Evolutionary conservation across 2,113 vertebrate genomes (phyloP).

Genomic region (Anhinga anhinga): DNA sequence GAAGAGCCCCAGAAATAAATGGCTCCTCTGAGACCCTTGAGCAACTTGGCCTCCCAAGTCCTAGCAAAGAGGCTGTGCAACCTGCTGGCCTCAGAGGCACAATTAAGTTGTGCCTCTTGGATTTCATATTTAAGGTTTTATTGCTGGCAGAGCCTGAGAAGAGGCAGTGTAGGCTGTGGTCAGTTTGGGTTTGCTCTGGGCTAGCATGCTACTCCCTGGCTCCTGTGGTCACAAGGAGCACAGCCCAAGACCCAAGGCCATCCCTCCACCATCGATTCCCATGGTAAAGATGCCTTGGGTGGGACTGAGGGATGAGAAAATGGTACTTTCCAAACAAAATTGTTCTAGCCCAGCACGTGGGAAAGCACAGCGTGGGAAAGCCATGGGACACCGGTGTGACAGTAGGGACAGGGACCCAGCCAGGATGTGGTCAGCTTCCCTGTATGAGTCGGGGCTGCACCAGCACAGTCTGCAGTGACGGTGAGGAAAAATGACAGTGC

Average conservation of each 20-base stretch:
- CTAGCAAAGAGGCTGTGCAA: neutral
- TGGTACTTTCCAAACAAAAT: neutral
- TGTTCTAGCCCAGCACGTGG: neutral
- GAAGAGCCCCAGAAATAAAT: neutral
- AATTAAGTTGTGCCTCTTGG: neutral
- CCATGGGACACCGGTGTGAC: neutral
- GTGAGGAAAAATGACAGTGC: neutral
- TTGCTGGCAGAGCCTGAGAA: neutral
- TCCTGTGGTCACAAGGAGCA: neutral
- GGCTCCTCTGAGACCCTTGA: neutral
- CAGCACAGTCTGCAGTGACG: neutral
- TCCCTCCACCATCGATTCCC: neutral
- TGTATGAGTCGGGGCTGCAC: rapidly evolving
- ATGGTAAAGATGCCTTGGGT: neutral
- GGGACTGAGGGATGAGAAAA: neutral
- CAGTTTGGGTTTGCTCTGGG: neutral
- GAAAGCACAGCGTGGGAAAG: neutral
- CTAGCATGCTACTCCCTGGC: neutral
- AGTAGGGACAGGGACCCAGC: neutral
- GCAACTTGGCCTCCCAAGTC: neutral
- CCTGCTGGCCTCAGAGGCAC: neutral
- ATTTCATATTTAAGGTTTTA: neutral
- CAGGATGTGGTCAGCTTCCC: neutral
- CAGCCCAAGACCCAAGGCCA: neutral
- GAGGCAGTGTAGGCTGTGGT: neutral